Conservation (phyloP, 2,888 invertebrate genomes). For the Griposia aprilina region DNA sequence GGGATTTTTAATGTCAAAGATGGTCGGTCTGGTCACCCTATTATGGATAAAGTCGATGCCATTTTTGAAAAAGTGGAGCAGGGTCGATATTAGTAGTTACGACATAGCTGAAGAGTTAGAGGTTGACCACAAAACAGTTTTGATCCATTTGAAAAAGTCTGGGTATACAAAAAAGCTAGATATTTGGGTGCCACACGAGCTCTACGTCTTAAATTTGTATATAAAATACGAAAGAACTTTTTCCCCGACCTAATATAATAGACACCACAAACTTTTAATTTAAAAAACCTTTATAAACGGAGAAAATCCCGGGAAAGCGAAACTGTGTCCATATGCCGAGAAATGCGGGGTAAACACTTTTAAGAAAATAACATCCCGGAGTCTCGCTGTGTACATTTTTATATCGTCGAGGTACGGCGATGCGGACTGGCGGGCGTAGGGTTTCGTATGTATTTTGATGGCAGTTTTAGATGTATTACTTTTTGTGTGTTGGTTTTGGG, state of each 20-base stretch:
- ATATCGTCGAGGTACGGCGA: slow-evolving; percentile 52
- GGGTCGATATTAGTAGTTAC: too few relatives aligned
- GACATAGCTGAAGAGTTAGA: too few relatives aligned
- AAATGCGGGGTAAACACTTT: slow-evolving; percentile 70
- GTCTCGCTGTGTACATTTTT: slow-evolving; percentile 66
- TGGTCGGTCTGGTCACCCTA: too few relatives aligned
- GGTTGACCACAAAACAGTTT: too few relatives aligned
- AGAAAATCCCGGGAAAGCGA: slow-evolving; percentile 42
- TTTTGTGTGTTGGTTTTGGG: slow-evolving; percentile 29
- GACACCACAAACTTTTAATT: slow-evolving; percentile 49
- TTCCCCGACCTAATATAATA: not conserved
- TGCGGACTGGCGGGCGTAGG: slow-evolving; percentile 17
- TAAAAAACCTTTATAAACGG: slow-evolving; percentile 39
- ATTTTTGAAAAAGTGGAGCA: too few relatives aligned
- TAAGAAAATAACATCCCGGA: slow-evolving; percentile 70
- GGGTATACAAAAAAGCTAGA: too few relatives aligned
- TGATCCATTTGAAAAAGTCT: too few relatives aligned
- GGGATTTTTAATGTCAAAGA: too few relatives aligned
- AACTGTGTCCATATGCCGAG: slow-evolving; percentile 59
- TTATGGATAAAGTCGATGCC: too few relatives aligned
- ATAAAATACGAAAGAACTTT: too few relatives aligned
- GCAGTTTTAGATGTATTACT: slow-evolving; percentile 42
- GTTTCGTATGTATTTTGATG: slow-evolving; percentile 48
- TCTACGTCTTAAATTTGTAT: too few relatives aligned
- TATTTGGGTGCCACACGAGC: too few relatives aligned